These are phyloP conservation scores for Notolabrus celidotus DNA, from an alignment of 2,797 vertebrate genomes.

Conservation along the genomic window DNA sequence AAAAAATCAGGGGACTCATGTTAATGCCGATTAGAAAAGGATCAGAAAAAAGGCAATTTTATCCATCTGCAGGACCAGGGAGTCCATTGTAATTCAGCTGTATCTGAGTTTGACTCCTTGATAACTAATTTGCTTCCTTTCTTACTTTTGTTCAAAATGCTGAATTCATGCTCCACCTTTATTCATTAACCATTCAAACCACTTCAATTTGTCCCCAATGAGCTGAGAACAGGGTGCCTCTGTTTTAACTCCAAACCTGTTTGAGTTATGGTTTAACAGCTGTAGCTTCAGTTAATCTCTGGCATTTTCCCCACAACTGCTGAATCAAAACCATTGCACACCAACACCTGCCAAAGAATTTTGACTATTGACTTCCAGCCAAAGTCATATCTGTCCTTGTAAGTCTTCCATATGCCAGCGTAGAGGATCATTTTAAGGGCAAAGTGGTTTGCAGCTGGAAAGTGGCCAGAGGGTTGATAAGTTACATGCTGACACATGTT, in stretches of 20 bases:
- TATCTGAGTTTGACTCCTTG: constrained; percentile 31
- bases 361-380: constrained; percentile 24
- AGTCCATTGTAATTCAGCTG: constrained; percentile 17
- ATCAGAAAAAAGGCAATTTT: not conserved
- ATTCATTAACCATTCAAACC: constrained; percentile 17
- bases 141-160: constrained; percentile 6
- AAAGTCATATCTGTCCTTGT: constrained; percentile 37
- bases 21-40: too few species aligned
- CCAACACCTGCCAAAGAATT: constrained; percentile 11
- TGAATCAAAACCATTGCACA: constrained; percentile 24
- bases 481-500: constrained; percentile 67
- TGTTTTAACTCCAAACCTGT: constrained; percentile 25
- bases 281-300: constrained; percentile 39
- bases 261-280: constrained; percentile 39
- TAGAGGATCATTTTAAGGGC: constrained; percentile 52
- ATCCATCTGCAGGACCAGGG: not conserved
- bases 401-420: constrained; percentile 22
- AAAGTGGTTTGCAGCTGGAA: constrained; percentile 56
- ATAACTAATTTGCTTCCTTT: constrained; percentile 8
- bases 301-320: constrained; percentile 17
- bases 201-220: not conserved
- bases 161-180: constrained; percentile 21
- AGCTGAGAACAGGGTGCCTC: not conserved
- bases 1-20: constrained; percentile 56
- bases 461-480: constrained; percentile 56